These are phyloP conservation scores for Chrysomallon squamiferum DNA, from an alignment of 1,140 invertebrate genomes.

Conservation along the genomic window DNA sequence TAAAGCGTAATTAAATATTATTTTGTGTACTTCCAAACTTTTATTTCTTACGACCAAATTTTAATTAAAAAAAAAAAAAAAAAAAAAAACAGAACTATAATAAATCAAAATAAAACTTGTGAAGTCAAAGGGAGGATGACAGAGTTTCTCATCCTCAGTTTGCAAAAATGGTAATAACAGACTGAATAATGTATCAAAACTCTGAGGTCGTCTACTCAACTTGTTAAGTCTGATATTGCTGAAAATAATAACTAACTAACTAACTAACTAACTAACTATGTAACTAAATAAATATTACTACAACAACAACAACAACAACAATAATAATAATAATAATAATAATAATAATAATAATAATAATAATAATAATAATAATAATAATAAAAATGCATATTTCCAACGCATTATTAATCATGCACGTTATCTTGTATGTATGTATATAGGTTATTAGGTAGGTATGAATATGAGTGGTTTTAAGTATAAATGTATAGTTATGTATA, in stretches of 20 bases:
- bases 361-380: conserved; percentile 1
- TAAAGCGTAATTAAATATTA: neutral
- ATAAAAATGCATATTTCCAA: neutral
- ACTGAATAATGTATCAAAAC: neutral
- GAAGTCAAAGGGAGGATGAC: neutral
- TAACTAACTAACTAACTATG: neutral
- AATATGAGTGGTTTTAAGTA: no score
- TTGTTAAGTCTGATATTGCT: neutral
- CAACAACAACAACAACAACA: neutral
- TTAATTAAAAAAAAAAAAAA: neutral
- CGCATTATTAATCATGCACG: no score
- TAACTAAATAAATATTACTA: neutral
- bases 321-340: neutral
- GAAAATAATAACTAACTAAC: neutral
- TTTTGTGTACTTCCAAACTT: neutral
- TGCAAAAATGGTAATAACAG: neutral
- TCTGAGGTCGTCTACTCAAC: neutral
- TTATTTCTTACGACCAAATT: neutral
- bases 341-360: neutral
- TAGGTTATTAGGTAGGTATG: no score
- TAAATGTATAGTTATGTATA: no score
- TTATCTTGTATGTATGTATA: no score
- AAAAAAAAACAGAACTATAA: neutral
- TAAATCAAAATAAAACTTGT: neutral
- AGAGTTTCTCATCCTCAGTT: neutral